Evolutionary conservation across 2,113 vertebrate genomes (phyloP).

Genomic region (Clinocottus analis): DNA sequence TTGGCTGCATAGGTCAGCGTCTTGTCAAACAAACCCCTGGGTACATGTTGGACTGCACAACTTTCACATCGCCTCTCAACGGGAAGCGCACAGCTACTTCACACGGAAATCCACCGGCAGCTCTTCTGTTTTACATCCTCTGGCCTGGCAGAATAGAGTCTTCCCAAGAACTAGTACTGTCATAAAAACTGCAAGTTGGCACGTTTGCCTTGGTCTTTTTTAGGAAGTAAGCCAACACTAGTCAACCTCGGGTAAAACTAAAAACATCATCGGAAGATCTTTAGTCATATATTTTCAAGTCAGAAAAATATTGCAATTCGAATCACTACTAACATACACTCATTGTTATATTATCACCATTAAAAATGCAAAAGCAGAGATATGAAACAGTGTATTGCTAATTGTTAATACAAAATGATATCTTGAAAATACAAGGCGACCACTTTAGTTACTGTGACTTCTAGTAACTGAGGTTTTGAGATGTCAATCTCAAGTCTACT

Average conservation of each 20-base stretch:
- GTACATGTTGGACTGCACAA: not conserved
- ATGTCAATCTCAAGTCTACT: conserved; percentile 9
- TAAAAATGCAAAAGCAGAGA: not conserved
- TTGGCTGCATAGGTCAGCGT: conserved; percentile 7
- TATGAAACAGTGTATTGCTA: not conserved
- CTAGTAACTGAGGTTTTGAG: conserved; percentile 3
- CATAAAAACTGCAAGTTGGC: not conserved
- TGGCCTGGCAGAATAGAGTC: not conserved
- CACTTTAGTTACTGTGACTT: conserved; percentile 10
- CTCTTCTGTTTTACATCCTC: not conserved
- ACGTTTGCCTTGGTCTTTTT: not conserved
- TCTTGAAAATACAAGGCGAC: not conserved
- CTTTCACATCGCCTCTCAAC: not conserved
- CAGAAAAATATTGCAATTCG: not conserved
- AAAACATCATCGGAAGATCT: not conserved
- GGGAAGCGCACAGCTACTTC: not conserved
- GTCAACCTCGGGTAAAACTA: too few relatives aligned
- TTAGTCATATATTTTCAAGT: not conserved
- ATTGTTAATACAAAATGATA: not conserved
- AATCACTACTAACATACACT: not conserved
- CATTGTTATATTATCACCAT: not conserved
- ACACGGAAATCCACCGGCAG: not conserved
- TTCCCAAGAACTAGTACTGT: not conserved
- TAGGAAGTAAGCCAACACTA: not conserved
- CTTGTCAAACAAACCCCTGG: conserved; percentile 3